Evolutionary conservation across 2,888 invertebrate species (phyloP), one percentile per base, ranked within the genome.

Genomic region (Cryptocephalus primarius): DNA sequence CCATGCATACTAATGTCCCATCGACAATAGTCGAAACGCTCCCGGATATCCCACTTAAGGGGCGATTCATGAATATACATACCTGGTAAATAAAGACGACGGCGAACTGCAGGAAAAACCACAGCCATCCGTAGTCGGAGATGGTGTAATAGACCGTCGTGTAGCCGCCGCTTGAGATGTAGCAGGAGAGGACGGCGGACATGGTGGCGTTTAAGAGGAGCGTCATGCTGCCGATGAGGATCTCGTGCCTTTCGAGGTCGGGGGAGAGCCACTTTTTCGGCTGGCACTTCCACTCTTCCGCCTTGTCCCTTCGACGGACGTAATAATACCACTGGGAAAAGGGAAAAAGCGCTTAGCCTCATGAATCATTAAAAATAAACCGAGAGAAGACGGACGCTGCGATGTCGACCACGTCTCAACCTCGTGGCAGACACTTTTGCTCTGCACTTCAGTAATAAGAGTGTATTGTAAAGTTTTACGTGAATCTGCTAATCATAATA

Each of bases 251-350:
- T 59, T 85, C 83, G 44, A 84, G 65, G 47, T 83, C 80, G 0
- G 81, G 78, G 0, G 77, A 67, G 9, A 85, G 58, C 78, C 81
- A 85, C 53, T 81, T 82, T 39, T 72, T 73, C 0, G 84, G 85
- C 60, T 85, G 85, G 53, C 83, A 80, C 68, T 85, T 85, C 85
- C 85, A 85, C 54, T 80, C 79, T 43, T 79, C 71, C 0, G 84
- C 73, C 8, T 67, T 60, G 57, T 82, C 77, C 1, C 78, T 69
- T 60, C 76, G 75, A 1, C 74, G 72, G 13, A 83, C 72, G 66
- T 84, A 85, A 67, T 79, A 85, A 61, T 82, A 82, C 82, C 82
- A 84, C 82, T 85, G 72, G 38, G 59, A 60, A 41, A 45, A 22
- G 22, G 6, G 22, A 22, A 22, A 22, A 22, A 22, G 22, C 22